These are phyloP conservation scores for Pheosia tremula DNA, from an alignment of 2,888 invertebrate species.

Conservation along the genomic window DNA sequence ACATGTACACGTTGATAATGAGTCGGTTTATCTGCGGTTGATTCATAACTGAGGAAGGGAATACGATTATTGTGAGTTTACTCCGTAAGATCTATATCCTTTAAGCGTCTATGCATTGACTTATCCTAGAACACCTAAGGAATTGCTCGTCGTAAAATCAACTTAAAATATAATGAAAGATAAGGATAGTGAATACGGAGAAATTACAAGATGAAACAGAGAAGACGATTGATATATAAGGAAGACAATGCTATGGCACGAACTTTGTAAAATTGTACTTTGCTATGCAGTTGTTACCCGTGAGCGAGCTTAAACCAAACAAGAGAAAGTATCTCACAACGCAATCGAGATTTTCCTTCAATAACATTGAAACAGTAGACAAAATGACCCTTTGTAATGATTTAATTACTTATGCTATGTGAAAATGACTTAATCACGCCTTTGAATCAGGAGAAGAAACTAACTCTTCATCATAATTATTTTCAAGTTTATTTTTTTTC, in stretches of 20 bases:
- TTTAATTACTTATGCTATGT: not conserved
- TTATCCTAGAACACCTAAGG: too few species aligned
- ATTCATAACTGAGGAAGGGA: not conserved
- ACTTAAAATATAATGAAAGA: too few species aligned
- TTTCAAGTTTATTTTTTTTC: conserved; percentile 19
- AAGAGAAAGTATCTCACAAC: conserved; percentile 38
- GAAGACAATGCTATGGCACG: not conserved
- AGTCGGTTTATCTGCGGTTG: not conserved
- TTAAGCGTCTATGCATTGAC: too few species aligned
- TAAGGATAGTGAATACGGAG: not conserved
- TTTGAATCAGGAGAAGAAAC: not conserved
- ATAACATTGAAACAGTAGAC: not conserved
- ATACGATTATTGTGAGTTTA: too few species aligned
- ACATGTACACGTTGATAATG: conserved; percentile 9
- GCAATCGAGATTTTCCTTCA: not conserved
- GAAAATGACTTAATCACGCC: not conserved
- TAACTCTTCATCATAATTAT: not conserved
- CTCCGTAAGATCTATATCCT: too few species aligned
- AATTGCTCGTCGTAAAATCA: too few species aligned
- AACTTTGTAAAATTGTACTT: conserved; percentile 3
- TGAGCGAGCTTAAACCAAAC: conserved; percentile 34
- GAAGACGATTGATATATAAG: not conserved
- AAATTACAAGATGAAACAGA: not conserved
- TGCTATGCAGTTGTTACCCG: conserved; percentile 30
- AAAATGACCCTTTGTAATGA: not conserved